phyloP scores from a whole-genome alignment of 2,113 vertebrate genomes.

The Hydrolagus affinis region DNA sequence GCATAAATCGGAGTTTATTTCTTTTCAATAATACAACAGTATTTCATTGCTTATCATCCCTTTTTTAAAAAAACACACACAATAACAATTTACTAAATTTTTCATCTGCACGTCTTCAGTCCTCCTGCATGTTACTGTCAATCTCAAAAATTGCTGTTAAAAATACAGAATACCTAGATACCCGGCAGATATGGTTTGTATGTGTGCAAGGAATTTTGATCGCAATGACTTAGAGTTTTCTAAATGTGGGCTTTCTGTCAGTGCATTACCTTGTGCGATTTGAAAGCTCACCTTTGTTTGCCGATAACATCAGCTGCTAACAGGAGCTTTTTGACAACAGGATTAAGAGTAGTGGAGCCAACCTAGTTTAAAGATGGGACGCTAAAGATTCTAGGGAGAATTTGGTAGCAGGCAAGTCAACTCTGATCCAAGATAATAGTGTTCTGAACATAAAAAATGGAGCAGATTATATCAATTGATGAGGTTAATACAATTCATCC shows the following conservation, averaged over 20 bases:
- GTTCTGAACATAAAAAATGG: neutral
- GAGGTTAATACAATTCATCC: neutral
- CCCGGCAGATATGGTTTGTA: neutral
- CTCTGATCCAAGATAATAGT: neutral
- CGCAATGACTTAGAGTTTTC: neutral
- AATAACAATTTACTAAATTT: too few relatives aligned
- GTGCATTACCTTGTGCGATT: neutral
- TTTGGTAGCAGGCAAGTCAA: neutral
- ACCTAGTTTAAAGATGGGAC: neutral
- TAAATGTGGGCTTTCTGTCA: neutral
- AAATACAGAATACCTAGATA: neutral
- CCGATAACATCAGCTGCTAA: neutral
- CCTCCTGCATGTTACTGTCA: too few relatives aligned
- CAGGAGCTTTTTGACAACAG: neutral
- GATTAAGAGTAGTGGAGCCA: neutral
- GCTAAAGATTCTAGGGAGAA: too few relatives aligned
- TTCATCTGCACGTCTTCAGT: too few relatives aligned
- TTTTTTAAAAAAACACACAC: too few relatives aligned
- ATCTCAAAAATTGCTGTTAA: neutral
- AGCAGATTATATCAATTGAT: neutral
- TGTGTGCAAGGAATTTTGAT: slow-evolving; percentile 7
- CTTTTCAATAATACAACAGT: neutral
- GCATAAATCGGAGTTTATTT: neutral
- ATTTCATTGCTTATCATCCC: neutral
- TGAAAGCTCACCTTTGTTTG: neutral